Evolutionary conservation across 2,113 vertebrate species (phyloP), one percentile per base, ranked within the genome.

Genomic region (Orycteropus afer): DNA sequence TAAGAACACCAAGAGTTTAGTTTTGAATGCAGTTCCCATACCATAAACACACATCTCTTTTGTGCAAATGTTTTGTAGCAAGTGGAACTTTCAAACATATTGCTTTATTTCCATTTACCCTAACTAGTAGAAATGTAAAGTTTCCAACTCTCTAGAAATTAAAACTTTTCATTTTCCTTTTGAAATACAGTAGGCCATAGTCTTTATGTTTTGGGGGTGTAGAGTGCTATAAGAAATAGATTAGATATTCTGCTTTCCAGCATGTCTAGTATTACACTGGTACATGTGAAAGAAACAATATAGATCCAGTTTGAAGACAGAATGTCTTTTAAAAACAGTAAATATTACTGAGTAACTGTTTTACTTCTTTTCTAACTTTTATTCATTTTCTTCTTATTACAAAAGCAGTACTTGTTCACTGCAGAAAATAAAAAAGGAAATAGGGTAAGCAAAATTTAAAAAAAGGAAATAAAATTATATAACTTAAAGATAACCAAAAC

Each of bases 101-200:
- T 45, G 15, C 23, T 37, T 91, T 76, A 80, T 94, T 92, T 76
- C 32, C 23, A 18, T 79, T 93, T 86, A 49, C 29, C 57, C 53
- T 81, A 18, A 47, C 18, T 85, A 25, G 49, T 92, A 23, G 34
- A 81, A 91, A 88, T 86, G 23, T 40, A 71, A 87, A 81, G 37
- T 83, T 97, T 93, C 90, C 53, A 71, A 5, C 91, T 94, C 59
- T 86, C 49, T 81, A 71, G 73, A 96, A 93, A 74, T 85, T 93
- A 27, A 86, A 89, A 87, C 63, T 42, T 49, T 47, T 29, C 12
- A 0, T 78, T 80, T 7, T 20, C n/a, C 32, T 59, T 94, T 82
- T 73, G 53, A 80, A 89, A 59, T 96, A 76, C 20, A n/a, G 12
- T 71, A 61, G 49, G 34, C 13, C 63, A 49, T 51, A 84, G 13